These are phyloP conservation scores for Abramis brama DNA, from an alignment of 2,113 vertebrate genomes.

Conservation along the genomic window DNA sequence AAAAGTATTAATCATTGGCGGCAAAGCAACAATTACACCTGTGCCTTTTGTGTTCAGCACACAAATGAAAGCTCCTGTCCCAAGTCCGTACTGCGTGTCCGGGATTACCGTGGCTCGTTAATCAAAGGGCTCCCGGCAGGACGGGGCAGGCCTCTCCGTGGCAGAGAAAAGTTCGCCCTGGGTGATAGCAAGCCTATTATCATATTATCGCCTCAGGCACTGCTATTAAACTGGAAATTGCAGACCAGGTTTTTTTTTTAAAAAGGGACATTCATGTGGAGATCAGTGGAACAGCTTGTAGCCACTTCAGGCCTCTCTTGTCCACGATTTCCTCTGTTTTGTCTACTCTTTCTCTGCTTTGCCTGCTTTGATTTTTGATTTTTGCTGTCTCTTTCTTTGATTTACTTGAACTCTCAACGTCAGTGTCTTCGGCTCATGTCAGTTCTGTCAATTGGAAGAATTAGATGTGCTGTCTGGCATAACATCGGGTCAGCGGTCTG, in stretches of 20 bases:
- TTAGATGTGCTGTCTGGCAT: conserved; percentile 48
- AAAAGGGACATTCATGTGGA: conserved; percentile 48
- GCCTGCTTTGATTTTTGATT: neutral
- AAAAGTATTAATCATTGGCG: conserved; percentile 49
- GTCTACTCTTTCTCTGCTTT: neutral
- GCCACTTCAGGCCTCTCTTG: conserved; percentile 36
- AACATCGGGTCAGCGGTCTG: neutral
- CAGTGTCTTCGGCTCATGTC: conserved; percentile 25
- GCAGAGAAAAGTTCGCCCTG: conserved; percentile 53
- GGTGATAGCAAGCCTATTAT: conserved; percentile 60
- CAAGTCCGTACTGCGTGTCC: conserved; percentile 44
- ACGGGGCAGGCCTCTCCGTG: conserved; percentile 46
- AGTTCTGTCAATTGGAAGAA: conserved; percentile 34
- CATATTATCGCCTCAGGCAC: conserved; percentile 66
- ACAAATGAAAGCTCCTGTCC: conserved; percentile 49
- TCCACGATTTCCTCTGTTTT: conserved; percentile 16
- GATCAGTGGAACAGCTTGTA: conserved; percentile 59
- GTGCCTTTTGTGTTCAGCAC: conserved; percentile 53
- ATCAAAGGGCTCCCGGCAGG: conserved; percentile 60
- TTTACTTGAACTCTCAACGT: neutral
- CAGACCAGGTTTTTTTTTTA: conserved; percentile 49
- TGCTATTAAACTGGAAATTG: conserved; percentile 64
- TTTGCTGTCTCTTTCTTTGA: conserved; percentile 4
- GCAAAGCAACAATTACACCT: conserved; percentile 61
- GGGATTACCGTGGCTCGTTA: conserved; percentile 56